phyloP scores from a whole-genome alignment of 2,113 vertebrate species.

The Tiliqua scincoides region DNA sequence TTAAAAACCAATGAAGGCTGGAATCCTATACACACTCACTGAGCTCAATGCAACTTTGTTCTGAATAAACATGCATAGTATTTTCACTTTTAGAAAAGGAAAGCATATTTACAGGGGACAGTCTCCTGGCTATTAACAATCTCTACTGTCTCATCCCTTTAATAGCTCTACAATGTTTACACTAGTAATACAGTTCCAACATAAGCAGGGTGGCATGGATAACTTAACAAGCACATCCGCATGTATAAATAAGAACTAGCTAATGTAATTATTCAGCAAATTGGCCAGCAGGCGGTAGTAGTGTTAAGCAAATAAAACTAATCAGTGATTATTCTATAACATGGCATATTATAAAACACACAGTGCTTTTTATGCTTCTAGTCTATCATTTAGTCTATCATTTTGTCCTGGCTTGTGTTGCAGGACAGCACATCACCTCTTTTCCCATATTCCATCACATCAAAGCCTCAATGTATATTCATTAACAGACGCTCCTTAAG shows the following conservation, averaged over 20 bases:
- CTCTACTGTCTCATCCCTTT: neutral
- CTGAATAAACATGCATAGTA: no score
- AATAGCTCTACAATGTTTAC: conserved; percentile 12
- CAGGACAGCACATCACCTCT: neutral
- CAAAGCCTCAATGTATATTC: neutral
- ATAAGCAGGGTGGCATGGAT: neutral
- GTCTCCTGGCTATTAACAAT: neutral
- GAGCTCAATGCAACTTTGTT: no score
- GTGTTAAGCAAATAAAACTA: conserved; percentile 46
- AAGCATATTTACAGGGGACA: no score
- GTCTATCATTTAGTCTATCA: neutral
- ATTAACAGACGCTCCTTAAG: neutral
- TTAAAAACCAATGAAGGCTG: neutral
- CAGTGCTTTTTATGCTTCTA: neutral
- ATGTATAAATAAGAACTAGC: neutral
- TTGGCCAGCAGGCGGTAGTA: conserved; percentile 68
- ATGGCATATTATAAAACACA: conserved; percentile 1
- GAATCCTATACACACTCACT: no score
- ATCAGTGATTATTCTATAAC: neutral
- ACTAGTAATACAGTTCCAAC: neutral
- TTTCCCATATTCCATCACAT: neutral
- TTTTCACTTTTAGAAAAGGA: accelerated
- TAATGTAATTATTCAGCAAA: neutral
- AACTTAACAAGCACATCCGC: neutral
- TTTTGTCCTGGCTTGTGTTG: neutral